Conservation (phyloP, 2,797 vertebrate species). For the Melopsittacus undulatus region DNA sequence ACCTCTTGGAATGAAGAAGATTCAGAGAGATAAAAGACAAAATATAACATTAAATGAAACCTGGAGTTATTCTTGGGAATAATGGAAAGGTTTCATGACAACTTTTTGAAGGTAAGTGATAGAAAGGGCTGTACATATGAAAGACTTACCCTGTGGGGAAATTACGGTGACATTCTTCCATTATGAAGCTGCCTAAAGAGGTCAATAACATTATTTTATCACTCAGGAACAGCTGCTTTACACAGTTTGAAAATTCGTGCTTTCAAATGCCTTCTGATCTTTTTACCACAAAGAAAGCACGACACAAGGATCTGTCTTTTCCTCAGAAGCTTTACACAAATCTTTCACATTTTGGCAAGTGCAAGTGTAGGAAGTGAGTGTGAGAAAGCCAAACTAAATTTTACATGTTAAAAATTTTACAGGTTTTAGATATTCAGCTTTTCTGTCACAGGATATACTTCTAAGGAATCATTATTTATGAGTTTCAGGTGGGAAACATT, state of each 20-base stretch:
- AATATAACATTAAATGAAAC: conserved; percentile 1
- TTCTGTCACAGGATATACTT: background rate
- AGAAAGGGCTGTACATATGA: conserved; percentile 1
- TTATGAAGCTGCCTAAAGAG: background rate
- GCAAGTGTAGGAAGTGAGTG: background rate
- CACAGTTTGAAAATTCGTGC: background rate
- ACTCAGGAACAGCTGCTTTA: background rate
- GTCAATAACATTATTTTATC: background rate
- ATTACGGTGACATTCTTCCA: background rate
- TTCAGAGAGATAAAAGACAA: conserved; percentile 11
- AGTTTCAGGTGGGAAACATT: background rate
- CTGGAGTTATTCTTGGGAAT: background rate
- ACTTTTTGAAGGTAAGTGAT: conserved; percentile 16
- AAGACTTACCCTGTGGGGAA: background rate
- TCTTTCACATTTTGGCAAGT: background rate
- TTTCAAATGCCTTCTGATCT: background rate
- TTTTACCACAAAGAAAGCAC: background rate
- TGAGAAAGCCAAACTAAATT: background rate
- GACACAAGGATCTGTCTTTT: background rate
- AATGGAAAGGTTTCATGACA: background rate
- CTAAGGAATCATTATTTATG: background rate
- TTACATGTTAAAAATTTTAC: background rate
- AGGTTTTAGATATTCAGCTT: background rate
- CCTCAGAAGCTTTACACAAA: background rate
- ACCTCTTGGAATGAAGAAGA: conserved; percentile 31